phyloP scores from a whole-genome alignment of 1,140 invertebrate species.

The Drosophila saltans region DNA sequence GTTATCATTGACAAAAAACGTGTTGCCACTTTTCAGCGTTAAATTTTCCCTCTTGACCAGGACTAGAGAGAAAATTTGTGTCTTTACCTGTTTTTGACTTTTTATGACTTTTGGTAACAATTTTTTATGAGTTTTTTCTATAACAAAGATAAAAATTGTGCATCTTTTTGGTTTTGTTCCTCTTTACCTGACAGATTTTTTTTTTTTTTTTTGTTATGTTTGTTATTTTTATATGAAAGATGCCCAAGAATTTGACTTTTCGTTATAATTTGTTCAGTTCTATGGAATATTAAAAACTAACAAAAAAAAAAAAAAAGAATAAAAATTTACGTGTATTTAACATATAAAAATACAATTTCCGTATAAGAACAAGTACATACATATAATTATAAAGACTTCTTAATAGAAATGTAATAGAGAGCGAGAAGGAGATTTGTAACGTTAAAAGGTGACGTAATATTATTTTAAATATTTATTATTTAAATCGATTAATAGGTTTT shows the following conservation, averaged over 20 bases:
- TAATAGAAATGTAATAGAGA: background rate
- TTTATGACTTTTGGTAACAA: constrained; percentile 79
- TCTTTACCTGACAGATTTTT: constrained; percentile 38
- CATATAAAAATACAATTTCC: background rate
- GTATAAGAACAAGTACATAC: background rate
- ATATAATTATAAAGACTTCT: background rate
- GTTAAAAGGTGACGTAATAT: background rate
- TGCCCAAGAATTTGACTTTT: constrained; percentile 72
- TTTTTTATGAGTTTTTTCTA: constrained; percentile 73
- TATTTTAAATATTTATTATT: no score
- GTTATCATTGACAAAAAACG: constrained; percentile 70
- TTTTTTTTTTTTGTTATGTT: constrained; percentile 19
- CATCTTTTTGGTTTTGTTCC: constrained; percentile 33
- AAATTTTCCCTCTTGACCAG: constrained; percentile 38
- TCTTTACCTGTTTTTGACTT: constrained; percentile 61
- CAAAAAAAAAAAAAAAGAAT: background rate
- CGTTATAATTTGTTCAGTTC: constrained; percentile 70
- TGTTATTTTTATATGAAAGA: constrained; percentile 42
- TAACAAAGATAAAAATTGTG: constrained; percentile 52
- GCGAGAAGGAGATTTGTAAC: background rate
- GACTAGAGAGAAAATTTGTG: constrained; percentile 28
- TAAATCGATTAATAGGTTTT: no score
- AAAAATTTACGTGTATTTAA: background rate
- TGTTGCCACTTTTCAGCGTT: constrained; percentile 51
- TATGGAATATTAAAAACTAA: constrained; percentile 43